These are phyloP conservation scores for Salpingus planirostris DNA, from an alignment of 2,888 invertebrate species.

Conservation along the genomic window DNA sequence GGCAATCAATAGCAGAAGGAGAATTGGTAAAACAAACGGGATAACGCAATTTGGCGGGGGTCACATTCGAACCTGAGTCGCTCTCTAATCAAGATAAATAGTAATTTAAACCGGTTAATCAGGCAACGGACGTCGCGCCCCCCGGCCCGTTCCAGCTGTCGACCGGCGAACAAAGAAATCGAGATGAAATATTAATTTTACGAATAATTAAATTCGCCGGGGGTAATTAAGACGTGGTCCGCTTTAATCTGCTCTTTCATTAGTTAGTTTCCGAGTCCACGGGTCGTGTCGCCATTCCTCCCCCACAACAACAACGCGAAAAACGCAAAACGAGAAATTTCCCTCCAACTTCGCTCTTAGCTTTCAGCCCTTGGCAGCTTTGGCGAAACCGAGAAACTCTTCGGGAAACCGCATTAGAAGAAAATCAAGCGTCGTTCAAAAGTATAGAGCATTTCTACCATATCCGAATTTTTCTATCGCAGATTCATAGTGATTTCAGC, in stretches of 20 bases:
- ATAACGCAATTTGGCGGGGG: conserved; percentile 17
- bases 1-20: conserved; percentile 9
- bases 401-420: too few species aligned
- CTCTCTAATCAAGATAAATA: conserved; percentile 23
- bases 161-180: not conserved
- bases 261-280: not conserved
- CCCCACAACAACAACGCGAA: too few species aligned
- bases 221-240: conserved; percentile 4
- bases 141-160: conserved; percentile 3
- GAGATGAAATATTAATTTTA: conserved; percentile 5
- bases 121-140: conserved; percentile 9
- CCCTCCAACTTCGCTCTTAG: too few species aligned
- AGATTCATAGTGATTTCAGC: too few species aligned
- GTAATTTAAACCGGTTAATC: conserved; percentile 20
- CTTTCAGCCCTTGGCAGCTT: too few species aligned
- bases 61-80: conserved; percentile 15
- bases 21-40: conserved; percentile 15
- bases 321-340: conserved; percentile 10
- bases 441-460: too few species aligned
- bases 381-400: too few species aligned
- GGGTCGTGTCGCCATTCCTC: not conserved
- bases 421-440: too few species aligned
- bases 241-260: not conserved
- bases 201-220: conserved; percentile 5
- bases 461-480: too few species aligned